Conservation (phyloP, 1,140 invertebrate genomes). For the Neelides sp. region DNA sequence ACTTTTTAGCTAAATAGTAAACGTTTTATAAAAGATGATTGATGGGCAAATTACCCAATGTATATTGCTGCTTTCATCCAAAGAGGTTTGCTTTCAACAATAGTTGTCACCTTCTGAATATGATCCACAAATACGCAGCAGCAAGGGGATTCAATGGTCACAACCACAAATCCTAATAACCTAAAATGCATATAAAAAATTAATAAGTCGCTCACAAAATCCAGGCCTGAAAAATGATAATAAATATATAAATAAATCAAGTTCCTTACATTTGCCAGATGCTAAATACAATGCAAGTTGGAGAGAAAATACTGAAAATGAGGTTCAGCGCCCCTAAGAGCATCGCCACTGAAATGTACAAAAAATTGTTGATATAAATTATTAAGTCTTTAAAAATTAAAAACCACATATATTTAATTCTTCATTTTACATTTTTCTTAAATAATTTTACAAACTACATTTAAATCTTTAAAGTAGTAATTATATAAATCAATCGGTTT, state of each 20-base stretch:
- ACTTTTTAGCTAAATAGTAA: conserved; percentile 6
- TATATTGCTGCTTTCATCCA: conserved; percentile 84
- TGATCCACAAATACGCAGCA: conserved; percentile 90
- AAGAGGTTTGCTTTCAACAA: conserved; percentile 64
- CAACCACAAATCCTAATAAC: conserved; percentile 66
- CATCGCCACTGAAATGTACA: conserved; percentile 58
- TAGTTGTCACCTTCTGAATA: conserved; percentile 59
- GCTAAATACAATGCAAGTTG: conserved; percentile 57
- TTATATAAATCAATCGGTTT: neutral
- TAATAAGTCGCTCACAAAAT: neutral
- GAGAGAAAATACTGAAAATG: conserved; percentile 50
- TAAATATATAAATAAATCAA: neutral
- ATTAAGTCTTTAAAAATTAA: neutral
- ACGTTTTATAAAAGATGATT: conserved; percentile 4
- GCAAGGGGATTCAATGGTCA: conserved; percentile 81
- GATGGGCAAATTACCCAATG: conserved; percentile 53
- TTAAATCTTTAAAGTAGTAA: neutral
- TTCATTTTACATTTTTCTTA: neutral
- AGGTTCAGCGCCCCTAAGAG: conserved; percentile 70
- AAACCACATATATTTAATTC: conserved; percentile 7
- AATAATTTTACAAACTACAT: neutral
- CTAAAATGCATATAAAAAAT: conserved; percentile 35
- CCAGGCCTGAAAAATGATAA: conserved; percentile 5
- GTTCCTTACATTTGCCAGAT: conserved; percentile 68
- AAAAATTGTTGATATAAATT: neutral